A percentile compares a stretch with the other conserved stretches of the same genome.
Evolutionary conservation across 2,888 invertebrate species (phyloP).

Genomic region (Penaeus monodon): DNA sequence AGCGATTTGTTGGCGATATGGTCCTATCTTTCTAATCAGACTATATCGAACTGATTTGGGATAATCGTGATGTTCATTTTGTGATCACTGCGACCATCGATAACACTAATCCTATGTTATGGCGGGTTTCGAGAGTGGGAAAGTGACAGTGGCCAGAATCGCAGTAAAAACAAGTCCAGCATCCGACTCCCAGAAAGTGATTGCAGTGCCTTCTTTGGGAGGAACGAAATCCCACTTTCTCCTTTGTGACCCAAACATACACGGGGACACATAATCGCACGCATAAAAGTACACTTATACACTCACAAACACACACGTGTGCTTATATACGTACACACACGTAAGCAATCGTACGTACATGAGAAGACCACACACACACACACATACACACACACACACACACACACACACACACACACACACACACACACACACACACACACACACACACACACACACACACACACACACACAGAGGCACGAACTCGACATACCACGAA

Average conservation of each 20-base stretch:
- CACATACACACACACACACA: neutral
- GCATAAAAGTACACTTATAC: slow-evolving; percentile 14
- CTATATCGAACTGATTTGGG: no score
- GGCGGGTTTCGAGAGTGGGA: no score
- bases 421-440: slow-evolving; percentile 22
- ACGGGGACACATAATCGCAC: neutral
- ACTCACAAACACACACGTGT: slow-evolving; percentile 20
- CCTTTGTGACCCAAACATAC: neutral
- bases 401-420: slow-evolving; percentile 14
- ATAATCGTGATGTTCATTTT: no score
- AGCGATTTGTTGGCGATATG: no score
- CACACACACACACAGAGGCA: slow-evolving; percentile 15
- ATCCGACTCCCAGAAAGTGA: no score
- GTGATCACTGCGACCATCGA: no score
- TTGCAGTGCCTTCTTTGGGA: no score
- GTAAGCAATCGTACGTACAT: slow-evolving; percentile 12
- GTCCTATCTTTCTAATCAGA: no score
- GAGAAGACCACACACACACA: neutral
- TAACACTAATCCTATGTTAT: no score
- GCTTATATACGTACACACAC: slow-evolving; percentile 13
- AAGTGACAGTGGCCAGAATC: no score
- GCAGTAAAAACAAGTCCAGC: no score
- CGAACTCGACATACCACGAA: neutral
- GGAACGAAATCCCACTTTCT: no score
- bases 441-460: slow-evolving; percentile 7